phyloP scores from a whole-genome alignment of 2,797 vertebrate species.

The Tenualosa ilisha region DNA sequence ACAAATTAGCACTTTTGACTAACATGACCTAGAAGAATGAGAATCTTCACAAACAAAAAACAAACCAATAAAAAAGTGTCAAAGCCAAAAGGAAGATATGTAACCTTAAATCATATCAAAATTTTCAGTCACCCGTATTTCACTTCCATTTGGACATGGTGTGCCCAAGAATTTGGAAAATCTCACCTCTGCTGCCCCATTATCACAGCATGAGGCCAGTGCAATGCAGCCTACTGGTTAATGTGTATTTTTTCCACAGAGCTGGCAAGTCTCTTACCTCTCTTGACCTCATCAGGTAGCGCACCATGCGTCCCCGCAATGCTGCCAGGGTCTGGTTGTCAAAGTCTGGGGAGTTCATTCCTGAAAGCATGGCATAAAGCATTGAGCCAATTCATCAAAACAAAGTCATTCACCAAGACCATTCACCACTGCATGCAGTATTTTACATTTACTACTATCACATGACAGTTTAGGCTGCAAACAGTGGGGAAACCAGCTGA shows the following conservation, averaged over 20 bases:
- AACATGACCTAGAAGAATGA: too few species aligned
- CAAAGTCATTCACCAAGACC: not conserved
- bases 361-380: slow-evolving; percentile 59
- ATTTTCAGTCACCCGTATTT: not conserved
- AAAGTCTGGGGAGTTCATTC: slow-evolving; percentile 95
- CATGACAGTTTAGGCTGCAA: not conserved
- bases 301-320: slow-evolving; percentile 92
- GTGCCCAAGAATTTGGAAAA: not conserved
- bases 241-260: not conserved
- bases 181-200: not conserved
- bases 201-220: not conserved
- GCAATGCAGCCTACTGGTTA: not conserved
- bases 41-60: not conserved
- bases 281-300: slow-evolving; percentile 93
- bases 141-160: not conserved
- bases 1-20: too few species aligned
- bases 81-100: not conserved
- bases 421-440: not conserved
- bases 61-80: not conserved
- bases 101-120: not conserved
- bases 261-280: slow-evolving; percentile 74
- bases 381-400: not conserved
- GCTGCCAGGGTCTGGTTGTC: slow-evolving; percentile 95
- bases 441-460: not conserved
- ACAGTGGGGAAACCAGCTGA: not conserved